These are phyloP conservation scores for Teleiodes luculella DNA, from an alignment of 2,888 invertebrate genomes.

Conservation along the genomic window DNA sequence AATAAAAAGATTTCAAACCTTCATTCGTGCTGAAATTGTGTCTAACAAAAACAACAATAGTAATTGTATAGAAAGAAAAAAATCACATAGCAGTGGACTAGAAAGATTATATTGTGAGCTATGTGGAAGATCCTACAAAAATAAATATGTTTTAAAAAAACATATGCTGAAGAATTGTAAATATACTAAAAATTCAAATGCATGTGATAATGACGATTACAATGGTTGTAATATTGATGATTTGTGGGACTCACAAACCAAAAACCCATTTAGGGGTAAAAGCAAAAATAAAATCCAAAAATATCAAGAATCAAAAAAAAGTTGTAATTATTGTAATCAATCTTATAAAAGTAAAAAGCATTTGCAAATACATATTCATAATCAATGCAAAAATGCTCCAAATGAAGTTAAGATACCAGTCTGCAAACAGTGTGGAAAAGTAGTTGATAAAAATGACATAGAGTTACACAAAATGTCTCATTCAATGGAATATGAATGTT, in stretches of 20 bases:
- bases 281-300: not conserved
- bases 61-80: not conserved
- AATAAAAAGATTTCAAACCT: not conserved
- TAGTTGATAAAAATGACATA: not conserved
- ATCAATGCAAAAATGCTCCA: not conserved
- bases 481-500: not conserved
- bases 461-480: not conserved
- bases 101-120: not conserved
- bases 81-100: not conserved
- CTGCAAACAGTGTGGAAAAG: not conserved
- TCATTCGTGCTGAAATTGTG: not conserved
- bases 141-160: not conserved
- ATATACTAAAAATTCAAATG: not conserved
- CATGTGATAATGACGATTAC: not conserved
- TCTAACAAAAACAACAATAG: not conserved
- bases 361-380: not conserved
- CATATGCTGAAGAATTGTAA: not conserved
- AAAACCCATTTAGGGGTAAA: not conserved
- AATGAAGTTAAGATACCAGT: not conserved
- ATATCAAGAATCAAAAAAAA: not conserved
- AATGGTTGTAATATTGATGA: not conserved
- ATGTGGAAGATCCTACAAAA: not conserved
- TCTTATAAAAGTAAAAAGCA: not conserved
- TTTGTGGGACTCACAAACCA: not conserved
- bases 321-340: not conserved